Evolutionary conservation across 2,113 vertebrate genomes (phyloP).

Genomic region (Aspiorhynchus laticeps): DNA sequence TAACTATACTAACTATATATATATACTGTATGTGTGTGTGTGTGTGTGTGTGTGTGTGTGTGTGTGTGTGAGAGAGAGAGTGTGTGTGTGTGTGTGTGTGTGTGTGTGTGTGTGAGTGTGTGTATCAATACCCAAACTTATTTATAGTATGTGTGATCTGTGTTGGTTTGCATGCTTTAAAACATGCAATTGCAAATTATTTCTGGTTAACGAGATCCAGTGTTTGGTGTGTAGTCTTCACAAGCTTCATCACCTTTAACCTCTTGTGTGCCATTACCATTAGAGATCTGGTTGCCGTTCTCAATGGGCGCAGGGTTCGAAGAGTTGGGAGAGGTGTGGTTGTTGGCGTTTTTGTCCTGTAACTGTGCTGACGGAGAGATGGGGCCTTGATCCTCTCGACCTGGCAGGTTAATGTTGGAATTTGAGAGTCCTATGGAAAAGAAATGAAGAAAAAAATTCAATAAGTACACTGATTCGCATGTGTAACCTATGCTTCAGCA

Average conservation of each 20-base stretch:
- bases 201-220: background rate
- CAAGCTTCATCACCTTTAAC: background rate
- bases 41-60: no score
- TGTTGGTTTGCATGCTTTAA: background rate
- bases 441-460: background rate
- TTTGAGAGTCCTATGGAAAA: slow-evolving; percentile 80
- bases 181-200: background rate
- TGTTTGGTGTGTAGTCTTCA: background rate
- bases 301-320: slow-evolving; percentile 79
- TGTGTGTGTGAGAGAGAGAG: no score
- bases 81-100: background rate
- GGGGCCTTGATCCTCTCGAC: slow-evolving; percentile 79
- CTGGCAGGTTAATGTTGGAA: slow-evolving; percentile 88
- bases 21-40: no score
- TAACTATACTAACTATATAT: no score
- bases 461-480: background rate
- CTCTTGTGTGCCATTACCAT: slow-evolving; percentile 75
- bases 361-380: slow-evolving; percentile 79
- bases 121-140: no score
- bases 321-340: slow-evolving; percentile 78
- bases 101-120: no score
- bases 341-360: slow-evolving; percentile 95
- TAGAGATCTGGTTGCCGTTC: slow-evolving; percentile 92
- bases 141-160: background rate
- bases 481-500: background rate